Evolutionary conservation across 2,888 invertebrate genomes (phyloP).

Genomic region (Mesoligia furuncula): DNA sequence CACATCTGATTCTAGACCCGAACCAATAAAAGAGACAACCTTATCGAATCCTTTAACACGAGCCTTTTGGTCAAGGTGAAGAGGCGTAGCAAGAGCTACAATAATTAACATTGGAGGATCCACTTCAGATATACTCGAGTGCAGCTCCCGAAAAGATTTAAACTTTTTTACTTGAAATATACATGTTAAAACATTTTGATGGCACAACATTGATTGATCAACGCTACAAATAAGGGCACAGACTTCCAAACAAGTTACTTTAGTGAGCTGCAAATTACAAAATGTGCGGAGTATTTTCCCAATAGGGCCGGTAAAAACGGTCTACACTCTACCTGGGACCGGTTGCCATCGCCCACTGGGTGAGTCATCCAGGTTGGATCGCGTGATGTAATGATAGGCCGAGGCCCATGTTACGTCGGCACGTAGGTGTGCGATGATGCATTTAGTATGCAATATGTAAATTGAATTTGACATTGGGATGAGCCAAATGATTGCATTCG

Average conservation of each 20-base stretch:
- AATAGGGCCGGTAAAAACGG: slow-evolving; percentile 60
- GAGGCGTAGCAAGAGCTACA: slow-evolving; percentile 1
- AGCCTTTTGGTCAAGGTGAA: slow-evolving; percentile 22
- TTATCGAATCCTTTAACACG: slow-evolving; percentile 5
- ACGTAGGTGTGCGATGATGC: slow-evolving; percentile 61
- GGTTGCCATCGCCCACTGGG: slow-evolving; percentile 67
- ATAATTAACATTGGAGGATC: slow-evolving; percentile 14
- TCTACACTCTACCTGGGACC: slow-evolving; percentile 59
- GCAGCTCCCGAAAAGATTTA: background rate
- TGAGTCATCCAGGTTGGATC: slow-evolving; percentile 71
- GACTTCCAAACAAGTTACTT: slow-evolving; percentile 33
- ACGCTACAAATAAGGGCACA: slow-evolving; percentile 43
- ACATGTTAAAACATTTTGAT: slow-evolving; percentile 18
- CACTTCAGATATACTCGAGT: slow-evolving; percentile 1
- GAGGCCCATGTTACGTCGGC: slow-evolving; percentile 40
- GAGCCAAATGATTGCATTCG: slow-evolving; percentile 34
- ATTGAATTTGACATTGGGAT: slow-evolving; percentile 52
- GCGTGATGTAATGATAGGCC: slow-evolving; percentile 71
- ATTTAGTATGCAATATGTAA: slow-evolving; percentile 51
- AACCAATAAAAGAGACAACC: slow-evolving; percentile 2
- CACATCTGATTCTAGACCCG: background rate
- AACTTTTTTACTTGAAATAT: slow-evolving; percentile 10
- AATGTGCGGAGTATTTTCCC: slow-evolving; percentile 55
- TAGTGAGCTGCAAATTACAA: slow-evolving; percentile 50
- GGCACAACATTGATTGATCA: slow-evolving; percentile 46